Conservation (phyloP, 2,888 invertebrate genomes). For the Germaria angustata region DNA sequence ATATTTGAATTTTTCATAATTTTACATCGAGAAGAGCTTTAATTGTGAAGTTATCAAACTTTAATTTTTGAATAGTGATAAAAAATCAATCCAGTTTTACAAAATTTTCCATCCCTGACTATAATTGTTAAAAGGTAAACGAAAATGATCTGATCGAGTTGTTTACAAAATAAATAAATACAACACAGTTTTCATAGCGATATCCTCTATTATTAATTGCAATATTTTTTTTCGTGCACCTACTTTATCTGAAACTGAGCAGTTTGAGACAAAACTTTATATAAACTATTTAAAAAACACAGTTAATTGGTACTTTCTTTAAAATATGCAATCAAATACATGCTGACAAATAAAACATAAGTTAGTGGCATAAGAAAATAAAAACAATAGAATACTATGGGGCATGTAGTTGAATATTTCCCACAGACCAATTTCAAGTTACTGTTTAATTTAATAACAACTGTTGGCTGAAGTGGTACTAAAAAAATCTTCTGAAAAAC, state of each 20-base stretch:
- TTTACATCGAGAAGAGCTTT: too few species aligned
- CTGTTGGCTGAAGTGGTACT: slow-evolving; percentile 23
- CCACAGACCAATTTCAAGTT: slow-evolving; percentile 59
- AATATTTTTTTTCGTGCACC: neutral
- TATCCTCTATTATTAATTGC: too few species aligned
- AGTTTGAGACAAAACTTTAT: slow-evolving; percentile 26
- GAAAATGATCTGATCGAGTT: too few species aligned
- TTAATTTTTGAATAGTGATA: too few species aligned
- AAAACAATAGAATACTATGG: slow-evolving; percentile 59
- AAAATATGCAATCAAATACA: slow-evolving; percentile 33
- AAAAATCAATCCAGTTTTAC: too few species aligned
- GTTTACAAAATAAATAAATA: too few species aligned
- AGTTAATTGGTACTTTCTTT: slow-evolving; percentile 56
- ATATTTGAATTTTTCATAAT: too few species aligned
- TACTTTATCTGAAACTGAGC: neutral
- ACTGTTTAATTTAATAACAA: slow-evolving; percentile 58
- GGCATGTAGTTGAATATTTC: slow-evolving; percentile 30
- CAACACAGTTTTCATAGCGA: too few species aligned
- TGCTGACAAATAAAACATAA: slow-evolving; percentile 30
- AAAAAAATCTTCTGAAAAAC: slow-evolving; percentile 3
- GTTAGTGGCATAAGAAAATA: neutral
- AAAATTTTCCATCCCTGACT: too few species aligned
- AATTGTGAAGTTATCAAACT: too few species aligned
- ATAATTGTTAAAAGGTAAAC: too few species aligned
- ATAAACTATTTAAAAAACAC: slow-evolving; percentile 11